Evolutionary conservation across 2,113 vertebrate genomes (phyloP).

Genomic region (Melanotaenia duboulayi): DNA sequence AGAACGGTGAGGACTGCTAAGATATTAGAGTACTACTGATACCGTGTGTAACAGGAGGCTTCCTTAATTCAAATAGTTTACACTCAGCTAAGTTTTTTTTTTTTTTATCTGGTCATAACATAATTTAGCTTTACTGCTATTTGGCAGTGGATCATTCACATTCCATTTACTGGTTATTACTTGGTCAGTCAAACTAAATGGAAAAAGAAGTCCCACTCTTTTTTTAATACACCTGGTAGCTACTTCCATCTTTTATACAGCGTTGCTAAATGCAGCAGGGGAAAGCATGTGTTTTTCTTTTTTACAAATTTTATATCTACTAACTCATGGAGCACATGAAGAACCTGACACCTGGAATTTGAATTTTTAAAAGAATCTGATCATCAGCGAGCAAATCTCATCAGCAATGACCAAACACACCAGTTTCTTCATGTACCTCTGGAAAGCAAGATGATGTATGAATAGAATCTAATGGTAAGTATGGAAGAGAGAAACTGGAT

Average conservation of each 20-base stretch:
- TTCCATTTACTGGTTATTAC: background rate
- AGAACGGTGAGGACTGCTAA: no score
- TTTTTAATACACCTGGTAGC: background rate
- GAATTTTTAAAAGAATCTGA: no score
- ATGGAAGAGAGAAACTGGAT: conserved; percentile 20
- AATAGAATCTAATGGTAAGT: conserved; percentile 49
- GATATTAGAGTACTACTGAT: no score
- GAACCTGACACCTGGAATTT: conserved; percentile 5
- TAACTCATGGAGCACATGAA: background rate
- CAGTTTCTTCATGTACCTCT: no score
- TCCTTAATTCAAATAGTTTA: no score
- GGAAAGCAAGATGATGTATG: background rate
- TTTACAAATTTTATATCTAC: background rate
- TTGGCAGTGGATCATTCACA: no score
- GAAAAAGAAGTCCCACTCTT: background rate
- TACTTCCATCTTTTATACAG: background rate
- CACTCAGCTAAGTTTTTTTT: no score
- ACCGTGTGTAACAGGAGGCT: no score
- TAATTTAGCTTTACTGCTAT: no score
- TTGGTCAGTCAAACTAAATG: background rate
- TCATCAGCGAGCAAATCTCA: no score
- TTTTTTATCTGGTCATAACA: no score
- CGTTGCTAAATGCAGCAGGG: background rate
- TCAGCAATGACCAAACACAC: background rate
- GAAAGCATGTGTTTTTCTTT: background rate